Percentiles rank a stretch among this genome's conserved stretches.
Evolutionary conservation across 1,140 invertebrate species (phyloP).

Genomic region (Nylanderia fulva): DNA sequence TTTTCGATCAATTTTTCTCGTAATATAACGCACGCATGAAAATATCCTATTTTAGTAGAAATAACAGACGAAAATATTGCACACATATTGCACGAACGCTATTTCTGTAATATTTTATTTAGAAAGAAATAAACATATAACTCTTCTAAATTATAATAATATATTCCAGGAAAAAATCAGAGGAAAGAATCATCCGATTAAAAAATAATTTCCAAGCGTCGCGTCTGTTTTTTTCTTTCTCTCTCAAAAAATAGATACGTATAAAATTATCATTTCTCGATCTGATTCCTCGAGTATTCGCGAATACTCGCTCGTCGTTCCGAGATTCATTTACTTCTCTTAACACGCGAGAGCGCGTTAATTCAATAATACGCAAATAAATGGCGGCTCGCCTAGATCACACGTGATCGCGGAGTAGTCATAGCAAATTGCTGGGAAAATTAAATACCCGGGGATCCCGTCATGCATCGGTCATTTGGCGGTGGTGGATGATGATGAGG

Average conservation of each 20-base stretch:
- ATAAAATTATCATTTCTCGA: neutral
- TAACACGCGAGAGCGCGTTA: slow-evolving; percentile 14
- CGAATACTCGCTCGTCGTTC: too few species aligned
- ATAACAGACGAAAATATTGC: neutral
- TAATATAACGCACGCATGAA: neutral
- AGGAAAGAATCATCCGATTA: too few species aligned
- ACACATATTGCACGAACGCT: neutral
- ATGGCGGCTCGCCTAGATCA: slow-evolving; percentile 18
- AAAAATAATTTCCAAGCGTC: neutral
- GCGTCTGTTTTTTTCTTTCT: too few species aligned
- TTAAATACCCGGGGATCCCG: slow-evolving; percentile 76
- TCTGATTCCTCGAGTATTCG: neutral
- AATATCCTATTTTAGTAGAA: slow-evolving; percentile 1
- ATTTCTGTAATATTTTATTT: slow-evolving; percentile 16
- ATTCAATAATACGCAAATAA: slow-evolving; percentile 52
- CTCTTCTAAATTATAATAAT: neutral
- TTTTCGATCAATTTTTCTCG: slow-evolving; percentile 22
- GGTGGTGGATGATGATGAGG: slow-evolving; percentile 13
- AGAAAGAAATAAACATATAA: neutral
- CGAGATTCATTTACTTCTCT: neutral
- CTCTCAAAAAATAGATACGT: too few species aligned
- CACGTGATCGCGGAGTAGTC: slow-evolving; percentile 50
- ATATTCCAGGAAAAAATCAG: neutral
- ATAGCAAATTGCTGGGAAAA: slow-evolving; percentile 83
- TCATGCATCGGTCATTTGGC: slow-evolving; percentile 37